Base-by-base conservation (phyloP, 1,140 invertebrate species). In the Campodea augens region DNA sequence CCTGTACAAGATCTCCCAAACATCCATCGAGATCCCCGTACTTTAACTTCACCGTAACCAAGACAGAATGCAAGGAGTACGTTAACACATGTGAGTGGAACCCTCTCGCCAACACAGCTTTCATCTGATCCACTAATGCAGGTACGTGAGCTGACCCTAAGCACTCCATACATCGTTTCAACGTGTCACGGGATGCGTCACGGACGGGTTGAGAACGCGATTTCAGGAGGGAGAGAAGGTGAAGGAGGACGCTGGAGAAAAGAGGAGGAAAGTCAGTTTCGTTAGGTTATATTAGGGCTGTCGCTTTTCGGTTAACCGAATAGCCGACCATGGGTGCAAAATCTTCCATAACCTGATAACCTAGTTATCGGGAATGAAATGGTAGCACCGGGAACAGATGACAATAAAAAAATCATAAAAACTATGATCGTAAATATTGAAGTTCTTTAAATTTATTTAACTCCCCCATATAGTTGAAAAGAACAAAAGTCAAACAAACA, bases 1-100 rank as follows among this genome's bases (percentile, higher is more conserved):
- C n/a, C n/a, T n/a, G n/a, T n/a, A n/a, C n/a, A n/a, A n/a, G n/a
- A n/a, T n/a, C n/a, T n/a, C n/a, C n/a, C n/a, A 93, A 58, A 57
- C 82, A 84, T 13, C 68, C 51, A 56, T 90, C 81, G 5, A 97
- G 71, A 59, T 92, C 78, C 1, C 68, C 72, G 2, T 75, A 64
- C 55, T 74, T 66, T 38, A 88, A 74, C 50, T 77, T 76, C 40
- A 96, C 59, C 29, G 73, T 70, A 40, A 73, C 70, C 12, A 98
- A 58, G 2, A 97, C 68, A 0, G 77, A 70, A 60, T 96, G 84
- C 3, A 93, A 71, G 0, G 91, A 93, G 49, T 76, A 91, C 2
- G 80, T 79, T 13, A 97, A 65, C 0, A 97, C 88, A 55, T 97
- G 91, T 18, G 92, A 73, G 69, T 96, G 90, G 57, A 84, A 97